Evolutionary conservation across 2,797 vertebrate genomes (phyloP), one percentile per base, ranked within the genome.

Genomic region (Schizothorax lantsangensis): DNA sequence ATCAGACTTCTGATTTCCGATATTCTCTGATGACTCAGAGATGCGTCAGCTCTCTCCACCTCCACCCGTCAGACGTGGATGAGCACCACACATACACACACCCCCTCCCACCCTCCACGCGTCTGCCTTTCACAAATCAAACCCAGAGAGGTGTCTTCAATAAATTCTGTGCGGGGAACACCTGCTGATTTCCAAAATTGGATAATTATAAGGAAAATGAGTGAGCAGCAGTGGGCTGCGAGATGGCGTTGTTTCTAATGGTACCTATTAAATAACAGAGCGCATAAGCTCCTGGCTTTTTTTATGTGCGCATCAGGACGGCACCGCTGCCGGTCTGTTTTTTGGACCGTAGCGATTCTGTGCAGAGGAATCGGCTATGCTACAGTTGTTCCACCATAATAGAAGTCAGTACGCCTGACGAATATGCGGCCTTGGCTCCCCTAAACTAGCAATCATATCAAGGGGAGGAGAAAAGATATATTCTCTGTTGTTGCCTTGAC

Each of bases 401-500:
- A 86, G 90, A 92, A 94, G 88, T 91, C 89, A 91, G 91, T 93
- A 92, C 89, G 86, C 90, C 90, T 91, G 89, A 92, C 88, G 92
- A 92, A 94, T 93, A 91, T 86, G 86, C 86, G 69, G 81, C 87
- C 0, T 69, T 83, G 79, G 80, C 84, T 89, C 84, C 86, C 43
- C 85, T 87, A 91, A 91, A 88, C 86, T 88, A 86, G 87, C 83
- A 83, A 88, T 90, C 91, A 91, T 82, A 85, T 81, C 78, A 85
- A 85, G 78, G 83, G 83, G 72, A 85, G 71, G 69, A 81, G 79
- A 73, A 86, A 74, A 85, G 15, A 85, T 79, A 66, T 66, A 64
- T 83, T 71, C 59, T 74, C 69, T 84, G 75, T 81, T 87, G 88
- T 86, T 79, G 71, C 54, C 72, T 78, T 77, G 79, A 73, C 81